phyloP scores from a whole-genome alignment of 2,888 invertebrate species.

The Drosophila austrosaltans region DNA sequence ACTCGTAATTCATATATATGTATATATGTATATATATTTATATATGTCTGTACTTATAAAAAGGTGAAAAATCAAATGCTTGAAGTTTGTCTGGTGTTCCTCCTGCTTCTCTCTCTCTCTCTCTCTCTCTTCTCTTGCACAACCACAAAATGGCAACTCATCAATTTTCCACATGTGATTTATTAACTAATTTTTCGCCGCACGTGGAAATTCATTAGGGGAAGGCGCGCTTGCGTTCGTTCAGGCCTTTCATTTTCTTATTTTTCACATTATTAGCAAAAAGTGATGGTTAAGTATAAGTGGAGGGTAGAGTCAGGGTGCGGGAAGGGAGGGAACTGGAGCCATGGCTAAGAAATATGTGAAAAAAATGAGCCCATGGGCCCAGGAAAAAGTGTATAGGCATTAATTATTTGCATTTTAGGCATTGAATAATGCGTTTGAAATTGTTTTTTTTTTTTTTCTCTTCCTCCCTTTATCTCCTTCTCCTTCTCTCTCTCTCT shows the following conservation, averaged over 20 bases:
- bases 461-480: background rate
- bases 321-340: constrained; percentile 12
- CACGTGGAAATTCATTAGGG: constrained; percentile 64
- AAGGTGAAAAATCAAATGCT: constrained; percentile 50
- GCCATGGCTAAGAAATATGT: constrained; percentile 57
- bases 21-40: constrained; percentile 39
- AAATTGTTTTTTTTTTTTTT: background rate
- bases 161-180: constrained; percentile 77
- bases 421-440: constrained; percentile 33
- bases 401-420: constrained; percentile 65
- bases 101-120: constrained; percentile 38
- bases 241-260: constrained; percentile 63
- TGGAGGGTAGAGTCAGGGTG: background rate
- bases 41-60: constrained; percentile 30
- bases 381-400: constrained; percentile 42
- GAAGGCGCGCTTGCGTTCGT: constrained; percentile 21
- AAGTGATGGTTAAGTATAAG: background rate
- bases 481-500: background rate
- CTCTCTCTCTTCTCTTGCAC: constrained; percentile 44
- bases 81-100: constrained; percentile 16
- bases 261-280: constrained; percentile 64
- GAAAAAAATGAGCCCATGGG: constrained; percentile 51
- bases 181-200: constrained; percentile 75
- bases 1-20: constrained; percentile 38
- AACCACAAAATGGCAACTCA: constrained; percentile 64